These are phyloP conservation scores for Corythaeola cristata DNA, from an alignment of 2,113 vertebrate species.

Conservation along the genomic window DNA sequence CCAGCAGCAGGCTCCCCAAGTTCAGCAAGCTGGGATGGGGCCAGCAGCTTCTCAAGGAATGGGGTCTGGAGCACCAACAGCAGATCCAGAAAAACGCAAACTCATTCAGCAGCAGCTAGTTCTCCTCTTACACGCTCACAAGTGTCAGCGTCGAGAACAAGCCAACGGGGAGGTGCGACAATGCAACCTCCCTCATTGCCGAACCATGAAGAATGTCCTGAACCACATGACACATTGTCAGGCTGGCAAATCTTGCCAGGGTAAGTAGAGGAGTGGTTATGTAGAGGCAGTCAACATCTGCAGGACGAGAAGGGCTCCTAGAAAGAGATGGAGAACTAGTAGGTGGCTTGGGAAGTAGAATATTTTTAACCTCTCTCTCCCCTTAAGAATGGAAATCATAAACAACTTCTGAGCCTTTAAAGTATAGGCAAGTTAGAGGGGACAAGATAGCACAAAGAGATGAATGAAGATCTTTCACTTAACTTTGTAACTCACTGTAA, in stretches of 20 bases:
- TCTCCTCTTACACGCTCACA: constrained; percentile 94
- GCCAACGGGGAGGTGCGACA: constrained; percentile 94
- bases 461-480: not conserved
- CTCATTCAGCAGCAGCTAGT: constrained; percentile 98
- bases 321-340: not conserved
- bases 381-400: not conserved
- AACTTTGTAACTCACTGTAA: not conserved
- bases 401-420: not conserved
- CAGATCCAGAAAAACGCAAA: constrained; percentile 97
- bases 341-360: not conserved
- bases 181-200: constrained; percentile 97
- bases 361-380: not conserved
- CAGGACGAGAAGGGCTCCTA: not conserved
- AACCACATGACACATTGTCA: constrained; percentile 99
- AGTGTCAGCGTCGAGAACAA: constrained; percentile 97
- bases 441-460: not conserved
- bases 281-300: not conserved
- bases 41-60: constrained; percentile 82
- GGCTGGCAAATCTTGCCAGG: constrained; percentile 98
- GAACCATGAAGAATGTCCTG: constrained; percentile 99
- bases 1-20: constrained; percentile 77
- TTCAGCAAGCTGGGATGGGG: constrained; percentile 83
- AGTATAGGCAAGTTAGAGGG: not conserved
- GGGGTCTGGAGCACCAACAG: constrained; percentile 89
- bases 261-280: constrained; percentile 74